phyloP scores from a whole-genome alignment of 2,888 invertebrate genomes.

The Dusona sp. region DNA sequence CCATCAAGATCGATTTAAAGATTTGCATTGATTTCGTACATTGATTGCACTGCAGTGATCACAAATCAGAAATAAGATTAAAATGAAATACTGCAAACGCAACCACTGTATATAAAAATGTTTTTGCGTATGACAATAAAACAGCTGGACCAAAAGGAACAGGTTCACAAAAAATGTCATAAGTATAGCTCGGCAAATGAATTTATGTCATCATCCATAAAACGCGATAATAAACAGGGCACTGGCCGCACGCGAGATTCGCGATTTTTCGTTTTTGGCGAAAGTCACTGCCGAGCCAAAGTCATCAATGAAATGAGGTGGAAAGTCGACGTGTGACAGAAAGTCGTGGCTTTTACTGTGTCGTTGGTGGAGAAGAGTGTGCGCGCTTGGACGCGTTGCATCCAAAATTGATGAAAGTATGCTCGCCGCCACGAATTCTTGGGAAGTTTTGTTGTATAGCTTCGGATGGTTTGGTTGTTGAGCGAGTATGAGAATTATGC shows the following conservation, averaged over 20 bases:
- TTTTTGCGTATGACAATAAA: neutral
- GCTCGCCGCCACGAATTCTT: slow-evolving; percentile 78
- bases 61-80: neutral
- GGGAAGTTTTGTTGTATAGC: slow-evolving; percentile 72
- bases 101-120: neutral
- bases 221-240: slow-evolving; percentile 10
- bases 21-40: neutral
- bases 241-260: slow-evolving; percentile 48
- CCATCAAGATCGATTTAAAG: neutral
- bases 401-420: slow-evolving; percentile 82
- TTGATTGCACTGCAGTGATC: neutral
- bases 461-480: slow-evolving; percentile 40
- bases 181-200: neutral
- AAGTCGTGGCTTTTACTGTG: slow-evolving; percentile 4
- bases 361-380: neutral
- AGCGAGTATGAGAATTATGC: slow-evolving; percentile 51
- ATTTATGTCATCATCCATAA: slow-evolving; percentile 18
- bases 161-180: neutral
- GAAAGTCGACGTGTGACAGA: slow-evolving; percentile 38
- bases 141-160: neutral
- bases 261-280: slow-evolving; percentile 38
- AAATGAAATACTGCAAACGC: too few relatives aligned
- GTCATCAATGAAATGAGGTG: slow-evolving; percentile 62
- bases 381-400: slow-evolving; percentile 61
- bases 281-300: slow-evolving; percentile 24